Percentiles rank a stretch among this genome's conserved stretches.
These are phyloP conservation scores for Paradoxurus hermaphroditus DNA, from an alignment of 2,113 vertebrate species.

Conservation along the genomic window DNA sequence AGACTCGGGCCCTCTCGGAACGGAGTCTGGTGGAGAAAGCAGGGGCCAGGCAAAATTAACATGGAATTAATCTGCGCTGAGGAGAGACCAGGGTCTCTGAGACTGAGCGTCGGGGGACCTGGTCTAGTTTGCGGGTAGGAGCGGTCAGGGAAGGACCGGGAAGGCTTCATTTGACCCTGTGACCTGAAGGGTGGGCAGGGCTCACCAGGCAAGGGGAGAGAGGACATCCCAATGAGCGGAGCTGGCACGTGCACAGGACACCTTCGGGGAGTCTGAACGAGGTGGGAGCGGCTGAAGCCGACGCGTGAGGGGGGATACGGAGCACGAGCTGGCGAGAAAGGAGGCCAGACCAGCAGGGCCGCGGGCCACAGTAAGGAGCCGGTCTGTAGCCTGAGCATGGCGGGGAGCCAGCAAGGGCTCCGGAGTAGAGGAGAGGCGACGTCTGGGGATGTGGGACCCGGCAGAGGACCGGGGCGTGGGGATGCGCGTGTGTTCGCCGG, in stretches of 20 bases:
- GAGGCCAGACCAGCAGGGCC: not conserved
- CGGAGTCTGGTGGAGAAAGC: not conserved
- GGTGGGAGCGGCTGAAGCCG: not conserved
- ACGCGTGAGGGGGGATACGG: rapidly evolving
- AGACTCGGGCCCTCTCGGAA: not conserved
- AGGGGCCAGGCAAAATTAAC: not conserved
- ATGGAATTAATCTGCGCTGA: not conserved
- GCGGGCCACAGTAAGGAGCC: not conserved
- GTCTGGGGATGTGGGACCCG: rapidly evolving
- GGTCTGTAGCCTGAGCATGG: not conserved
- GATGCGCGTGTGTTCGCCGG: not conserved
- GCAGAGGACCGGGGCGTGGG: not conserved
- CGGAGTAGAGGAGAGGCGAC: not conserved
- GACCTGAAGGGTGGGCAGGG: not conserved
- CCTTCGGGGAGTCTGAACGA: not conserved
- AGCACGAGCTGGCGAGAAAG: rapidly evolving
- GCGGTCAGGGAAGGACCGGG: not conserved
- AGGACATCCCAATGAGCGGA: not conserved
- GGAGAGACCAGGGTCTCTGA: not conserved
- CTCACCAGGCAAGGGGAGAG: not conserved
- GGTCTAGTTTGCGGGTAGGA: not conserved
- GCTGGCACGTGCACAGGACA: not conserved
- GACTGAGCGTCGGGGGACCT: not conserved
- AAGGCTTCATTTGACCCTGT: not conserved
- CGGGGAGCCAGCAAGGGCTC: not conserved